Evolutionary conservation across 2,888 invertebrate genomes (phyloP).

Genomic region (Cosmopolites sordidus): DNA sequence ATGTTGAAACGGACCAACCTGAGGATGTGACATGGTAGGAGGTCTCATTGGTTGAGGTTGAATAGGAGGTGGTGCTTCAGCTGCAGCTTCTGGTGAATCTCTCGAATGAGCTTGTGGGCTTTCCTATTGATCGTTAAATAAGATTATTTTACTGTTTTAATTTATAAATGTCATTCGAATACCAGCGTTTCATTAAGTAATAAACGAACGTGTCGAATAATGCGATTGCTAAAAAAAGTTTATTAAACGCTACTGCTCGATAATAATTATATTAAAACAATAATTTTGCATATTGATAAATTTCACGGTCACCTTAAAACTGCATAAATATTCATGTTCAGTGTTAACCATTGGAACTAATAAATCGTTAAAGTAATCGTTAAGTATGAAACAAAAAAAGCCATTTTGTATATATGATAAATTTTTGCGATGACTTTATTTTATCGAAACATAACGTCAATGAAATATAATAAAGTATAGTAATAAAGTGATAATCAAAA

Average conservation of each 20-base stretch:
- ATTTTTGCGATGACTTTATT: no score
- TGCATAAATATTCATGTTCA: conserved; percentile 13
- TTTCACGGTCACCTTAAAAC: conserved; percentile 12
- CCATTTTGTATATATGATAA: no score
- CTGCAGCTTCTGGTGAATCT: conserved; percentile 12
- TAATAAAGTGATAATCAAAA: no score
- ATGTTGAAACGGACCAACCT: conserved; percentile 13
- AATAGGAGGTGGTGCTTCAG: conserved; percentile 8
- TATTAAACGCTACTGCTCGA: conserved; percentile 8
- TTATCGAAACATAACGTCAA: no score
- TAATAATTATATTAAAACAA: conserved; percentile 15
- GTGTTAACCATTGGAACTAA: conserved; percentile 6
- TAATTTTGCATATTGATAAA: conserved; percentile 17
- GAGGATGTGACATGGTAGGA: conserved; percentile 15
- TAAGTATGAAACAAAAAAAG: neutral
- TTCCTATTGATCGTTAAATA: neutral
- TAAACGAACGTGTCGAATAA: no score
- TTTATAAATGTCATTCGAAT: no score
- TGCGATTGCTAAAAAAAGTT: conserved; percentile 2
- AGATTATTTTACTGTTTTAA: no score
- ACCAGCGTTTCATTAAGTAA: no score
- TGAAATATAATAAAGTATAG: no score
- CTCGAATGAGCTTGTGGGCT: conserved; percentile 2
- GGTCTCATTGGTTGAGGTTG: conserved; percentile 19
- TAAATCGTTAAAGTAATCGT: neutral